Conservation (phyloP, 2,797 vertebrate genomes). For the Chelmon rostratus region DNA sequence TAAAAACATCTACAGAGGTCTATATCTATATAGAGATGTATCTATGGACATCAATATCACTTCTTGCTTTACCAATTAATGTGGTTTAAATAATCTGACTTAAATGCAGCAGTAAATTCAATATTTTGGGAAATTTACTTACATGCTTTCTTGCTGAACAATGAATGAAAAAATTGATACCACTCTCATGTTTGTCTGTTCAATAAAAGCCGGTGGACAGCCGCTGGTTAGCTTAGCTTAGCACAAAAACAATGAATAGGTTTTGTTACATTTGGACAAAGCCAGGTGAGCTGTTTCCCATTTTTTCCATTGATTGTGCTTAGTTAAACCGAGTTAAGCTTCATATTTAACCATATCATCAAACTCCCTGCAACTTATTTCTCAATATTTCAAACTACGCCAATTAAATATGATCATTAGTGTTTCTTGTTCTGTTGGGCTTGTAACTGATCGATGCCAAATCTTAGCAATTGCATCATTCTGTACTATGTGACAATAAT, state of each 20-base stretch:
- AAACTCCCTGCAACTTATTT: background rate
- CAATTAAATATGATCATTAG: too few species aligned
- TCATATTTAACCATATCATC: background rate
- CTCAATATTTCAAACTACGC: background rate
- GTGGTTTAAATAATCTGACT: too few species aligned
- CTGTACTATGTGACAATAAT: background rate
- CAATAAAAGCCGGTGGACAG: background rate
- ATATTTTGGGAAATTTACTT: too few species aligned
- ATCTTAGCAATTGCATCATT: slow-evolving; percentile 9
- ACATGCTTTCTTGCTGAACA: too few species aligned
- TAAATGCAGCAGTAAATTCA: too few species aligned
- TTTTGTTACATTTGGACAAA: background rate
- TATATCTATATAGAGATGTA: too few species aligned
- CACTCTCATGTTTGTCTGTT: too few species aligned
- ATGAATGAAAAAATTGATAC: too few species aligned
- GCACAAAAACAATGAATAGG: slow-evolving; percentile 3
- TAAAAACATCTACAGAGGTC: too few species aligned
- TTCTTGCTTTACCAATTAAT: too few species aligned
- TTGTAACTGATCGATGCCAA: background rate
- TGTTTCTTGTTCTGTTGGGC: background rate
- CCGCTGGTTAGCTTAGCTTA: background rate
- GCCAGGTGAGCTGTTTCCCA: background rate
- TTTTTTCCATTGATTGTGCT: background rate
- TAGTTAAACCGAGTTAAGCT: background rate
- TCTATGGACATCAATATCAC: background rate